Base-by-base conservation (phyloP, 2,888 invertebrate species). In the Acleris literana region DNA sequence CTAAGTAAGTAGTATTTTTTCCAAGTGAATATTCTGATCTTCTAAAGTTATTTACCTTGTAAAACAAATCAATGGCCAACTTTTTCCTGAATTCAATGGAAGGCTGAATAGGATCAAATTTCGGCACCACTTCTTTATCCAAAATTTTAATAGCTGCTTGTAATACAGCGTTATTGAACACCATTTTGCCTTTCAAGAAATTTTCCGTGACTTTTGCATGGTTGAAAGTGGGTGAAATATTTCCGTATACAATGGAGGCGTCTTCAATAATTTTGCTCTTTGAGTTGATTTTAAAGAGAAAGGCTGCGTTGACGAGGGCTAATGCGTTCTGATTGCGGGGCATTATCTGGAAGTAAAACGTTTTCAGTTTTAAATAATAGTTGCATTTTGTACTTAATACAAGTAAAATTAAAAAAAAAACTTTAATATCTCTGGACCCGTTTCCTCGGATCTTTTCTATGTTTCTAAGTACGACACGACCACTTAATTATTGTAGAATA, bases 301-400 rank as follows among this genome's bases (percentile, higher is more conserved):
- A 96, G 0, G 94, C 96, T 3, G 95, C 95, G 77, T 96, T 96
- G 0, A 97, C 95, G 66, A 95, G 95, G 0, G 96, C 96, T 75
- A 96, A 94, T 0, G 96, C 94, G 77, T 96, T 96, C 85, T 96
- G 96, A 46, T 95, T 94, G 71, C 96, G 90, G 0, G 96, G 95
- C 94, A 95, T 95, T 52, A 96, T 94, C 96, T 95, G 82, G 29
- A 84, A 84, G 63, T 46, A 57, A 49, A 44, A 17, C 22, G 16
- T n/a, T 5, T 56, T 51, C 13, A n/a, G n/a, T n/a, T n/a, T n/a
- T 39, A 13, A 11, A 13, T 29, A 9, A 29, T 9, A 39, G 39
- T 39, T 39, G 4, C 39, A 3, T n/a, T 39, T 39, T 39, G 39
- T 39, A 11, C 3, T 11, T 39, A 39, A 39, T 39, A 39, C 25